phyloP scores from a whole-genome alignment of 2,888 invertebrate species.

The Sminthurides aquaticus region DNA sequence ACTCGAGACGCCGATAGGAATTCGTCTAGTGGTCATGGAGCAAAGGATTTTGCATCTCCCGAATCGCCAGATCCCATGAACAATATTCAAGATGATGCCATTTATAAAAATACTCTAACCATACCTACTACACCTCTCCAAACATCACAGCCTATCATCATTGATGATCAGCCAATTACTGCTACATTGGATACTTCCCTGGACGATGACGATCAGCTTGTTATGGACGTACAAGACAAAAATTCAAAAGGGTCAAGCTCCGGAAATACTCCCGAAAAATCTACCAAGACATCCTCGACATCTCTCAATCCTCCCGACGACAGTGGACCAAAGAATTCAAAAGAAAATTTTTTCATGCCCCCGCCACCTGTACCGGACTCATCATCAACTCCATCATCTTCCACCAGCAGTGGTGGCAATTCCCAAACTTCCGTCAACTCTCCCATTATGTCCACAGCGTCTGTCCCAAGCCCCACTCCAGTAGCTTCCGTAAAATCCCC shows the following conservation, averaged over 20 bases:
- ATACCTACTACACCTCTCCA: slow-evolving; percentile 30
- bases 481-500: slow-evolving; percentile 1
- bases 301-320: background rate
- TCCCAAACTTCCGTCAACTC: background rate
- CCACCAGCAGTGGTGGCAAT: background rate
- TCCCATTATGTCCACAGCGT: background rate
- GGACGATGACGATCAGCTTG: slow-evolving; percentile 31
- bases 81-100: slow-evolving; percentile 24
- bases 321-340: background rate
- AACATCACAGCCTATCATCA: slow-evolving; percentile 14
- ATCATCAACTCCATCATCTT: background rate
- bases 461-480: background rate
- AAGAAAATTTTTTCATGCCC: slow-evolving; percentile 3
- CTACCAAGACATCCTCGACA: background rate
- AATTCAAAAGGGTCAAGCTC: background rate
- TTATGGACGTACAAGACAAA: slow-evolving; percentile 27
- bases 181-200: slow-evolving; percentile 9
- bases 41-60: slow-evolving; percentile 31
- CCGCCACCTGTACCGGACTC: slow-evolving; percentile 13
- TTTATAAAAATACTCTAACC: slow-evolving; percentile 31
- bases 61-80: slow-evolving; percentile 40
- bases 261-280: background rate
- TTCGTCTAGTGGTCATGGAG: slow-evolving; percentile 6
- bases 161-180: slow-evolving; percentile 14
- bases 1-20: slow-evolving; percentile 3